Conservation (phyloP, 2,113 vertebrate species). For the Megatriorchis doriae region DNA sequence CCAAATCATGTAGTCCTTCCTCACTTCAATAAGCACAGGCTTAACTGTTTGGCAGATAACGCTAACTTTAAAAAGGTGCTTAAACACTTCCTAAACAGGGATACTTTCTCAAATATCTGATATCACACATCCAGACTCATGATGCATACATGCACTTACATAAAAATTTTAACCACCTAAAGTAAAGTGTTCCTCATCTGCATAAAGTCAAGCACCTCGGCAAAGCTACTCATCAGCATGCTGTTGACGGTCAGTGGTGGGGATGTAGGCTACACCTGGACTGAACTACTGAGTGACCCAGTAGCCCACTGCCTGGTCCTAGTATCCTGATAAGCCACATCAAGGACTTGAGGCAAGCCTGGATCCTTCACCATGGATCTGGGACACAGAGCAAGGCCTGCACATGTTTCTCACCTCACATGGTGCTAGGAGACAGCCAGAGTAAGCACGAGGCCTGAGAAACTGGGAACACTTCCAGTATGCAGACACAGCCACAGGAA, state of each 20-base stretch:
- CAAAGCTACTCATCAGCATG: background rate
- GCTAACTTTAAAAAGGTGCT: background rate
- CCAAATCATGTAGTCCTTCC: background rate
- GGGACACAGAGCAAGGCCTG: background rate
- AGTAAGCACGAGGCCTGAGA: background rate
- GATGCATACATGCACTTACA: background rate
- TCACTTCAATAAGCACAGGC: background rate
- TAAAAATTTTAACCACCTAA: background rate
- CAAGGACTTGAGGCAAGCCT: background rate
- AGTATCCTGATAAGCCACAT: background rate
- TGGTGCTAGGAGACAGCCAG: background rate
- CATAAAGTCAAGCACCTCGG: background rate
- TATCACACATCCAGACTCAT: background rate
- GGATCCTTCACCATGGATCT: background rate
- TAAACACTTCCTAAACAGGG: background rate
- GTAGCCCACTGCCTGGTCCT: background rate
- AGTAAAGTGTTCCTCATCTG: background rate
- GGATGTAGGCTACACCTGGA: background rate
- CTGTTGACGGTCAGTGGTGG: background rate
- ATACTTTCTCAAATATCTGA: background rate
- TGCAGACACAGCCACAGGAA: background rate
- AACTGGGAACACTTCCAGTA: background rate
- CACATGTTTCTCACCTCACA: background rate
- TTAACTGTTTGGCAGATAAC: background rate
- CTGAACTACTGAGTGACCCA: background rate